phyloP scores from a whole-genome alignment of 2,797 vertebrate genomes.

The Onychomys torridus region DNA sequence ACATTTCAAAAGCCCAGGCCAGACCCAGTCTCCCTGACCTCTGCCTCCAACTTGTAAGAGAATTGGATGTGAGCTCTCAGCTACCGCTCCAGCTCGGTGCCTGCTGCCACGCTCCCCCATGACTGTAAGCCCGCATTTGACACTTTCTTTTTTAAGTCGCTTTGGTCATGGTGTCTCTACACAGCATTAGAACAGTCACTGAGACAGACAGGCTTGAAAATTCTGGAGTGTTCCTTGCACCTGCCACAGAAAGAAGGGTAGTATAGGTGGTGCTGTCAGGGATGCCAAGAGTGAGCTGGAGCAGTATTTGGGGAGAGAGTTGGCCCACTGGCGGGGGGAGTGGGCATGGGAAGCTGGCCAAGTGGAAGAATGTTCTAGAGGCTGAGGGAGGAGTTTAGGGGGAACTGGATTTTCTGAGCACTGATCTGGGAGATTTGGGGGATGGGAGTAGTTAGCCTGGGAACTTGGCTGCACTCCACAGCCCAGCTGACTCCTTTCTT shows the following conservation, averaged over 20 bases:
- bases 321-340: rapidly evolving
- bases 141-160: neutral
- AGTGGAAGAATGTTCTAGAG: neutral
- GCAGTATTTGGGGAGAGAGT: neutral
- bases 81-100: neutral
- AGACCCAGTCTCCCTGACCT: too few relatives aligned
- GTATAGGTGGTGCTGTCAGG: neutral
- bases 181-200: neutral
- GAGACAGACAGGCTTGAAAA: neutral
- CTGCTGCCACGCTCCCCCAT: neutral
- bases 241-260: neutral
- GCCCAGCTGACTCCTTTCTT: neutral
- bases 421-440: neutral
- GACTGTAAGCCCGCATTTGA: neutral
- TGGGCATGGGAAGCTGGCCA: neutral
- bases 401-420: neutral
- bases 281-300: neutral
- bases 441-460: neutral
- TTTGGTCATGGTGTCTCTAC: neutral
- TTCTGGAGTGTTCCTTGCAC: neutral
- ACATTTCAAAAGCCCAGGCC: neutral
- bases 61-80: neutral
- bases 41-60: neutral
- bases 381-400: neutral
- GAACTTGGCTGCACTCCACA: neutral